These are phyloP conservation scores for Cyprinella venusta DNA, from an alignment of 2,797 vertebrate species.

Conservation along the genomic window DNA sequence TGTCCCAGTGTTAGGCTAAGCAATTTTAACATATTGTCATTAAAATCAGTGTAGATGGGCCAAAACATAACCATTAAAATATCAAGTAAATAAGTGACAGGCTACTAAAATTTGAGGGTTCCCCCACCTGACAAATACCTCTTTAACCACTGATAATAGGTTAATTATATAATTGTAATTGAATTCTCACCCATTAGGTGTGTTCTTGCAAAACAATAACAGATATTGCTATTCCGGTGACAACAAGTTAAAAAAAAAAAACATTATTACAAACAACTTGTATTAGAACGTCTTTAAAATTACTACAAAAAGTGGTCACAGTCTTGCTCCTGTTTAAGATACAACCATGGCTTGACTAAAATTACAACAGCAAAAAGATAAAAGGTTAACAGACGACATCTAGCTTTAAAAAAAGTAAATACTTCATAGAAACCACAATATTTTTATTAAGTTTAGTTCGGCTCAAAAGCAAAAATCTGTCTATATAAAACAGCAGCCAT, in stretches of 20 bases:
- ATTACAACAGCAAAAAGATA: not conserved
- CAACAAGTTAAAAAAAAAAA: not conserved
- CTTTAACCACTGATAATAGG: too few species aligned
- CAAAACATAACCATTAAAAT: too few species aligned
- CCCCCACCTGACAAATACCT: too few species aligned
- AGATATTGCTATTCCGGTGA: not conserved
- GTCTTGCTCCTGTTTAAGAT: not conserved
- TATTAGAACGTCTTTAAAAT: not conserved
- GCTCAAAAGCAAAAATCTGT: slow-evolving; percentile 21
- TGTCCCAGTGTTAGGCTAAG: too few species aligned
- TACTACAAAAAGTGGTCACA: slow-evolving; percentile 1
- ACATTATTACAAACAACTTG: not conserved
- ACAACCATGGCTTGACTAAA: not conserved
- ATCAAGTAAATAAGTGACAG: too few species aligned
- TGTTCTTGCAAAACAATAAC: not conserved
- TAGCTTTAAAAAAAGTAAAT: slow-evolving; percentile 11
- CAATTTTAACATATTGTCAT: too few species aligned
- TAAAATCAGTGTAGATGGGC: too few species aligned
- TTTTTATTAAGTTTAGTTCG: slow-evolving; percentile 19
- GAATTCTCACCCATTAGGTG: not conserved
- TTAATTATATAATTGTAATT: not conserved
- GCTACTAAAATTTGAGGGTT: too few species aligned
- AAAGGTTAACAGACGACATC: slow-evolving; percentile 1
- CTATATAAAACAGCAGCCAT: slow-evolving; percentile 1
- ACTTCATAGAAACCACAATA: slow-evolving; percentile 35